Evolutionary conservation across 2,797 vertebrate species (phyloP).

Genomic region (Furcifer pardalis): DNA sequence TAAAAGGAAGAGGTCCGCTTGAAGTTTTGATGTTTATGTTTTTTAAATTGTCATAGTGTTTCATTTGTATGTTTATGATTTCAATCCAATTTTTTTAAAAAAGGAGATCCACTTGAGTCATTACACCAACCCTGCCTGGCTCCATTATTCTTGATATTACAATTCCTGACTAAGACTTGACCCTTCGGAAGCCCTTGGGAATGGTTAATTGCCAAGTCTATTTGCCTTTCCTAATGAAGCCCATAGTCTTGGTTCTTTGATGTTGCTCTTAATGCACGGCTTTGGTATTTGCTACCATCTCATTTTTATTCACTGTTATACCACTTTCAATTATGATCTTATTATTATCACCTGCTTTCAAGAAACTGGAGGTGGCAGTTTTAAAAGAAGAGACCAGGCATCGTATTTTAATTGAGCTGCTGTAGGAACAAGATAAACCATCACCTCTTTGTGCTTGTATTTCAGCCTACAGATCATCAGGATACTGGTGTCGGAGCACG

Average conservation of each 20-base stretch:
- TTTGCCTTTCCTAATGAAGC: background rate
- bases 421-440: background rate
- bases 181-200: background rate
- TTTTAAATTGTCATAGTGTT: too few relatives aligned
- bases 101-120: too few relatives aligned
- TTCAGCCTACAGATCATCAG: background rate
- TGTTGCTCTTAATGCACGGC: background rate
- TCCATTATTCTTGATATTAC: background rate
- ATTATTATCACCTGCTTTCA: background rate
- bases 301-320: background rate
- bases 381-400: background rate
- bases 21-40: too few relatives aligned
- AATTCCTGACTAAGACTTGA: background rate
- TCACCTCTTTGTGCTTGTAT: background rate
- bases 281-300: background rate
- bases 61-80: too few relatives aligned
- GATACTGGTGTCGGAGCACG: background rate
- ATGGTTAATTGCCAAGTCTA: background rate
- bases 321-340: background rate
- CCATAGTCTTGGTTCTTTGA: too few relatives aligned
- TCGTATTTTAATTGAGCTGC: background rate
- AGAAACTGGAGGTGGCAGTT: background rate
- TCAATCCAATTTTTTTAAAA: too few relatives aligned
- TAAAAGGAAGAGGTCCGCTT: background rate
- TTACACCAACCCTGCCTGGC: background rate